A percentile compares a stretch with the other conserved stretches of the same genome.
phyloP scores from a whole-genome alignment of 2,888 invertebrate species.

The Oscheius sp. region DNA sequence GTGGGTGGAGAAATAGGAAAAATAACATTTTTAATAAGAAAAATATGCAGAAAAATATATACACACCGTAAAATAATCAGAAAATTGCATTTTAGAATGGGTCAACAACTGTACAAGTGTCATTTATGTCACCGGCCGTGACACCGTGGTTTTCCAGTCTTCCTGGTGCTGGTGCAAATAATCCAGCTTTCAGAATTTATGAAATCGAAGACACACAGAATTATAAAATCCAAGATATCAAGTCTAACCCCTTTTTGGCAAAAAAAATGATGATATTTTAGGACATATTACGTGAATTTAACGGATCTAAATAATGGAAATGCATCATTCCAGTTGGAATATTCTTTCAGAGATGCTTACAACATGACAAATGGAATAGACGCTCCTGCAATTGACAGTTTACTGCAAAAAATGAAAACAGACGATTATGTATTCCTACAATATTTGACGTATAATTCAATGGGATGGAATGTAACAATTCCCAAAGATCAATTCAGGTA shows the following conservation, averaged over 20 bases:
- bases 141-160: conserved; percentile 83
- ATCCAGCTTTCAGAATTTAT: conserved; percentile 68
- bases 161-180: conserved; percentile 73
- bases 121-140: conserved; percentile 87
- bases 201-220: conserved; percentile 46
- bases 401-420: conserved; percentile 49
- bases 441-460: conserved; percentile 59
- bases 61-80: background rate
- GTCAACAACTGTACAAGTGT: conserved; percentile 76
- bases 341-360: conserved; percentile 63
- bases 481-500: conserved; percentile 51
- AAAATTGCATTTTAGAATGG: conserved; percentile 38
- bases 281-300: conserved; percentile 67
- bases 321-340: conserved; percentile 55
- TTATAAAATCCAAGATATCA: conserved; percentile 54
- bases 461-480: conserved; percentile 46
- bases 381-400: conserved; percentile 35
- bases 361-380: conserved; percentile 47
- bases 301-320: conserved; percentile 60
- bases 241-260: conserved; percentile 22
- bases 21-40: no score
- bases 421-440: conserved; percentile 48
- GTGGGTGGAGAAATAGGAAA: no score
- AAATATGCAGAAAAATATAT: background rate
- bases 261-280: conserved; percentile 39